Percentiles rank a stretch among this genome's conserved stretches.
Conservation (phyloP, 2,888 invertebrate species). For the Ganaspis brasiliensis region DNA sequence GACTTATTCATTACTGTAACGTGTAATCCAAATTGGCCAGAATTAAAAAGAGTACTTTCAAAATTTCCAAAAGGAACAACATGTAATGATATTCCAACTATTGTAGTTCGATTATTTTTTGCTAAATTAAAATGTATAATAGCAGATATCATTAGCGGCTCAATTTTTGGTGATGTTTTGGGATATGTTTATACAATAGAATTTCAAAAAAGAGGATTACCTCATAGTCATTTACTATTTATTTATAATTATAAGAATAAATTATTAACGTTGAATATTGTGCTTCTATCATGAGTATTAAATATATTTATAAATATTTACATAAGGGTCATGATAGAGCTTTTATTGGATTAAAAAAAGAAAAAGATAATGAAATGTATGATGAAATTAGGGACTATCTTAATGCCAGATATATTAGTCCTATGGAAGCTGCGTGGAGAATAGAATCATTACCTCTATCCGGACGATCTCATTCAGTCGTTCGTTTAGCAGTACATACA, state of each 20-base stretch:
- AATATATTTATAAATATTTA: constrained; percentile 57
- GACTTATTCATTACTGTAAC: neutral
- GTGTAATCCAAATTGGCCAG: constrained; percentile 34
- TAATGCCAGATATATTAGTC: constrained; percentile 47
- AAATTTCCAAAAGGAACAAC: constrained; percentile 28
- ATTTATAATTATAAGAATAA: constrained; percentile 10
- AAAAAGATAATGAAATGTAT: neutral
- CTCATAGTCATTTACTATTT: neutral
- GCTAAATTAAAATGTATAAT: neutral
- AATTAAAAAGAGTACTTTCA: constrained; percentile 8
- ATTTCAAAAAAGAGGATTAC: neutral
- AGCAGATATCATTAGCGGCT: neutral
- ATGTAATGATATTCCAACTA: constrained; percentile 28
- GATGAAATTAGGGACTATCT: neutral
- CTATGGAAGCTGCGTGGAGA: constrained; percentile 58
- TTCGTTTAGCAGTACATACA: constrained; percentile 52
- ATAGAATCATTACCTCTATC: constrained; percentile 55
- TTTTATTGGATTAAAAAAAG: neutral
- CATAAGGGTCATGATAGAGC: constrained; percentile 57
- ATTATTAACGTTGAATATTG: constrained; percentile 57
- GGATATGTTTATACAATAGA: neutral
- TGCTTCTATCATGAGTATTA: constrained; percentile 53
- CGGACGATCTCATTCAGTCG: constrained; percentile 51
- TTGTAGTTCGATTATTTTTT: neutral
- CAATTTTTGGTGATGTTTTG: neutral